A percentile compares a stretch with the other conserved stretches of the same genome.
Conservation (phyloP, 1,140 invertebrate genomes). For the Tetramorium simillimum region DNA sequence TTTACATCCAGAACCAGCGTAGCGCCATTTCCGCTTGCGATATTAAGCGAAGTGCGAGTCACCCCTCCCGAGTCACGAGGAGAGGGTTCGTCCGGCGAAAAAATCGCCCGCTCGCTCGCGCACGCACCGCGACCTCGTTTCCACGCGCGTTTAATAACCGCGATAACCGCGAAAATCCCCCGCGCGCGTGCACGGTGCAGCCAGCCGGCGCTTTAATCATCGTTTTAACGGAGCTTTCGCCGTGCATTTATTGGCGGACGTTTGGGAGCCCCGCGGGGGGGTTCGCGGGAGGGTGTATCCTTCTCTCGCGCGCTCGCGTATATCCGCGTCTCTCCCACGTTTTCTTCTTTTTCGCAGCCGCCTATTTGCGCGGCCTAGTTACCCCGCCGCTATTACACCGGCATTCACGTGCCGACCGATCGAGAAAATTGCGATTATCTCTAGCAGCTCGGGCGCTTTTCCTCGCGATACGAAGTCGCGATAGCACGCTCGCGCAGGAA, state of each 20-base stretch:
- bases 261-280: neutral
- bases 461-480: conserved; percentile 41
- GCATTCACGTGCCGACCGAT: conserved; percentile 52
- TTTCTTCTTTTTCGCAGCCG: conserved; percentile 11
- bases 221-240: conserved; percentile 46
- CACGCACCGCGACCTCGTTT: conserved; percentile 48
- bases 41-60: conserved; percentile 16
- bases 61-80: neutral
- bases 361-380: conserved; percentile 56
- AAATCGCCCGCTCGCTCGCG: conserved; percentile 3
- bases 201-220: conserved; percentile 50
- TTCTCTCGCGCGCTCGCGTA: neutral
- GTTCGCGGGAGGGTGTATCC: neutral
- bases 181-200: neutral
- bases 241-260: conserved; percentile 33
- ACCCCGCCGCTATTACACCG: conserved; percentile 32
- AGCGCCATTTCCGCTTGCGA: conserved; percentile 20
- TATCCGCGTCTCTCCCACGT: conserved; percentile 2
- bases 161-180: conserved; percentile 57
- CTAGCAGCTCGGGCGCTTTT: conserved; percentile 21
- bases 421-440: conserved; percentile 56
- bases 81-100: neutral
- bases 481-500: conserved; percentile 18
- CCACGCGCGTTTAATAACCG: conserved; percentile 53
- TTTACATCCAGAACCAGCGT: neutral